Evolutionary conservation across 2,797 vertebrate genomes (phyloP), one percentile per base, ranked within the genome.

Genomic region (Selene dorsalis): DNA sequence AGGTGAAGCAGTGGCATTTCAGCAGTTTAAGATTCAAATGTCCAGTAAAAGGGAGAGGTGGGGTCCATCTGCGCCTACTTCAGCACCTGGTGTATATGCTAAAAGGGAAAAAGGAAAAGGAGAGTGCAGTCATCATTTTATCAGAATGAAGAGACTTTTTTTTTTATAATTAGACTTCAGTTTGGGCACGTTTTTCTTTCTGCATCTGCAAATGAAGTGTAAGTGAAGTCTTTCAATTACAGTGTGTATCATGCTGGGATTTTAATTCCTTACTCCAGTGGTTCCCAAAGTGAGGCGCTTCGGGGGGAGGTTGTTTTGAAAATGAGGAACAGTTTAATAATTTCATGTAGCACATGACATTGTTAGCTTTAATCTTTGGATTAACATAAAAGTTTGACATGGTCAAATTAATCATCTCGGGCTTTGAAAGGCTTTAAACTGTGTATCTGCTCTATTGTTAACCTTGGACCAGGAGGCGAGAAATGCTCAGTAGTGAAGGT

Each of bases 181-280:
- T 69, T 38, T 52, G 17, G 58, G 18, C 50, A 53, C 13, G 4
- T 18, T 32, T 35, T 52, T 56, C 35, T 76, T 50, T 58, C 18
- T 57, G 48, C 61, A 10, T n/a, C 18, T 73, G 63, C 62, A 35
- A 70, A 65, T n/a, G 3, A 38, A 16, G 75, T 45, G 52, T 65
- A 4, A 12, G 24, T 45, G 48, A 66, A 72, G 48, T 76, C 47
- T 84, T 76, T 48, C 57, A 69, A 53, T 61, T 65, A 53, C 5
- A 4, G 0, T 63, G 73, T 22, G 38, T 39, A 35, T 69, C 79
- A 63, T 10, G 24, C 71, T 74, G 83, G 65, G 69, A 85, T 58
- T 86, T 3, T 69, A 77, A 76, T 81, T 77, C 52, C 38, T 69
- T 11, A 45, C 75, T 74, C 77, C 66, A 68, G 52, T 56, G 71